Conservation (phyloP, 2,888 invertebrate species). For the Thalpophila matura region DNA sequence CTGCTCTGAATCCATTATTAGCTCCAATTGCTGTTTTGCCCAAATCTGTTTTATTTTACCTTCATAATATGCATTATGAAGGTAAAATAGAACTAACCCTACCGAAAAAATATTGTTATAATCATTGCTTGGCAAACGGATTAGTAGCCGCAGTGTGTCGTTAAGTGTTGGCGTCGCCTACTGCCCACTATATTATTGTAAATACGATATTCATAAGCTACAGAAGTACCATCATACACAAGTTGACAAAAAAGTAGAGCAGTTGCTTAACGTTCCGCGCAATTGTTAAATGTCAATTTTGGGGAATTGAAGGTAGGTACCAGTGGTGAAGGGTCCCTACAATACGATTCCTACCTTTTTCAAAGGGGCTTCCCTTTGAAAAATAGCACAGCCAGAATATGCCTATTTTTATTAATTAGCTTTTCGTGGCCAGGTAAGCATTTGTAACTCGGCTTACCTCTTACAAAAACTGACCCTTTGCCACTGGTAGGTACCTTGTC, state of each 20-base stretch:
- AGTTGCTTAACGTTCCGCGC: constrained; percentile 27
- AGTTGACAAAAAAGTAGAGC: constrained; percentile 35
- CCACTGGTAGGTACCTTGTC: too few relatives aligned
- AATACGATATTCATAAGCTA: constrained; percentile 18
- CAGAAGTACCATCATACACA: background rate
- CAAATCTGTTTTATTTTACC: background rate
- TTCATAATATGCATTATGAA: too few relatives aligned
- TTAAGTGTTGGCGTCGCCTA: constrained; percentile 10
- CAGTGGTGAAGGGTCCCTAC: too few relatives aligned
- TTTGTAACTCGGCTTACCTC: too few relatives aligned
- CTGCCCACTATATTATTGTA: constrained; percentile 14
- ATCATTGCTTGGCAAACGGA: constrained; percentile 6
- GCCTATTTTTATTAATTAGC: too few relatives aligned
- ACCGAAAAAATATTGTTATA: constrained; percentile 4
- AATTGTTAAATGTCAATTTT: constrained; percentile 31
- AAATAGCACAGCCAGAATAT: too few relatives aligned
- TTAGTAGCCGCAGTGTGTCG: constrained; percentile 3
- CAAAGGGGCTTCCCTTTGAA: too few relatives aligned
- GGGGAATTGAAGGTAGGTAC: constrained; percentile 19
- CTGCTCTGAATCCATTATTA: constrained; percentile 47
- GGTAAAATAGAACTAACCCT: too few relatives aligned
- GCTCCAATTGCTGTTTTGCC: constrained; percentile 12
- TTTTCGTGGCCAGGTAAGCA: too few relatives aligned
- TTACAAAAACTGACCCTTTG: too few relatives aligned
- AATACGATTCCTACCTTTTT: too few relatives aligned